Base-by-base conservation (phyloP, 2,888 invertebrate species). In the Chironomus tentans region DNA sequence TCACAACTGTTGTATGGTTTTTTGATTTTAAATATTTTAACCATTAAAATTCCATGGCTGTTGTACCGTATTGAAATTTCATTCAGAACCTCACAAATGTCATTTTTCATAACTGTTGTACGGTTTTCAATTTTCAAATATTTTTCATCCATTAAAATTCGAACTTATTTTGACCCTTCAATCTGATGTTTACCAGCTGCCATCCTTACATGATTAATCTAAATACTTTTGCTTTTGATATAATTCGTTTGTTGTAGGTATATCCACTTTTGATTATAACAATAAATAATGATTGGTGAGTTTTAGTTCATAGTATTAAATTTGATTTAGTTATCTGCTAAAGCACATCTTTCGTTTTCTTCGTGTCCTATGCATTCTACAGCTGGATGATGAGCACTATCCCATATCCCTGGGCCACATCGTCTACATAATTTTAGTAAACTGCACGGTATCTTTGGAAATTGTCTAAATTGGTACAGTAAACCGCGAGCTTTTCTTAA, bases 361-460 rank as follows among this genome's bases (percentile, higher is more conserved):
- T 87, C 87, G 79, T 92, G 92, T 2, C 91, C 91, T 18, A 88
- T 87, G 82, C 96, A 97, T 81, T 93, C 92, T 50, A 96, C 89
- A 24, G 91, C 89, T 0, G 96, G 96, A 77, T 93, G 90, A 82
- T 95, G 95, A 4, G 92, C 91, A 76, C 94, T 94, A 85, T 96
- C 97, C 96, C 96, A 97, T 86, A 95, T 95, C 3, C 95, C 96
- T 0, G 95, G 94, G 0, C 95, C 94, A 81, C 95, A 95, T 77
- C 92, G 89, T 80, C 92, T 91, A 82, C 96, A 96, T 79, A 97
- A 87, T 13, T 93, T 93, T 6, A 91, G 92, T 70, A 98, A 84
- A 0, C 94, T 93, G 83, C 97, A 97, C 0, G 97, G 97, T 77
- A 97, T 91, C 79, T 91, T 89, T 24, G 92, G 89, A 79, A 94